Percentiles rank a stretch among this genome's conserved stretches.
Conservation (phyloP, 2,113 vertebrate genomes). For the Hydropotes inermis region DNA sequence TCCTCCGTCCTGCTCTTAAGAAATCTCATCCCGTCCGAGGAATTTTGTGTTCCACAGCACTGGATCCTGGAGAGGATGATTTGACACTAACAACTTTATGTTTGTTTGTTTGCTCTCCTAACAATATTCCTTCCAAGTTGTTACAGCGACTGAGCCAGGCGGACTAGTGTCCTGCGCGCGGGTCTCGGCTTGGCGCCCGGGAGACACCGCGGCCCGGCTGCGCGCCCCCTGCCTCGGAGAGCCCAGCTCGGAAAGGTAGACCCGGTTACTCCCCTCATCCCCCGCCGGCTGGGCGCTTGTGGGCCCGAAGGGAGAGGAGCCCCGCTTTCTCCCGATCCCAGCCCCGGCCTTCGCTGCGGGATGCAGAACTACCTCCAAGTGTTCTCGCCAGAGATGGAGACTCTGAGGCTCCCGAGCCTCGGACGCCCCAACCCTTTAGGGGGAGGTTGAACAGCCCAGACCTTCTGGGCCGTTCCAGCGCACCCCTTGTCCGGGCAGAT, state of each 20-base stretch:
- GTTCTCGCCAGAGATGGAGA: conserved; percentile 29
- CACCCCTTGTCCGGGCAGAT: background rate
- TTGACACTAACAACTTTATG: conserved; percentile 56
- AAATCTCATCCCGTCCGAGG: conserved; percentile 24
- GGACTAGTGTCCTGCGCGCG: background rate
- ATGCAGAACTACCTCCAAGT: background rate
- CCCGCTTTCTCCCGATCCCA: background rate
- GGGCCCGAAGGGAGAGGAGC: background rate
- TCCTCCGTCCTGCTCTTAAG: background rate
- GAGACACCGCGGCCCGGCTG: background rate
- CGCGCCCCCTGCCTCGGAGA: background rate
- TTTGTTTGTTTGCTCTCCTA: conserved; percentile 43
- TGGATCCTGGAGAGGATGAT: conserved; percentile 32
- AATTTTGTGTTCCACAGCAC: conserved; percentile 40
- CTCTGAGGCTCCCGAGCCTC: conserved; percentile 8
- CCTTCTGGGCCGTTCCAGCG: background rate
- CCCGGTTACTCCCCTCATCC: background rate
- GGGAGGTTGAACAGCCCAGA: background rate
- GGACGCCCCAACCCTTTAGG: background rate
- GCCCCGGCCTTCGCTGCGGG: background rate
- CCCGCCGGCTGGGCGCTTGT: fast-evolving
- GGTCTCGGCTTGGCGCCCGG: background rate
- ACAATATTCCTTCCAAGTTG: conserved; percentile 46
- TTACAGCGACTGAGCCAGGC: background rate
- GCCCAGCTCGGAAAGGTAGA: background rate